These are phyloP conservation scores for Crambe crambe DNA, from an alignment of 37 sponge, comb jelly and placozoan species.

Conservation along the genomic window DNA sequence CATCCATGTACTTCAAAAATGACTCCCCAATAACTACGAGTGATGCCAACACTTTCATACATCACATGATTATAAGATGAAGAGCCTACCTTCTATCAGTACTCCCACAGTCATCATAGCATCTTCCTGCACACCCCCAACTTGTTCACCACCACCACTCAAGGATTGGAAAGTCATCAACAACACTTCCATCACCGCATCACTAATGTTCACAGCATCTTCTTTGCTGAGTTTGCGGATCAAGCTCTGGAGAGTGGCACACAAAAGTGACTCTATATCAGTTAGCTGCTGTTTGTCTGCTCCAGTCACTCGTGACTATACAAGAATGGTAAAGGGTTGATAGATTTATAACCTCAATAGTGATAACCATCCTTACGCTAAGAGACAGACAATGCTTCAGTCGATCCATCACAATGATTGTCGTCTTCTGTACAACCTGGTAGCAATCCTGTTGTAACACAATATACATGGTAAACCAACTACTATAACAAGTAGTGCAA, in stretches of 20 bases:
- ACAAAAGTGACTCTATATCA: slow-evolving; percentile 90
- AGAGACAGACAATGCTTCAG: slow-evolving; percentile 10
- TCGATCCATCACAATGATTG: slow-evolving; percentile 71
- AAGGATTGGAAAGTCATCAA: slow-evolving; percentile 74
- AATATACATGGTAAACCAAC: no score
- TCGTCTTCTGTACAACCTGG: slow-evolving; percentile 71
- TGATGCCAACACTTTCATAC: not conserved
- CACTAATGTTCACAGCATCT: slow-evolving; percentile 73
- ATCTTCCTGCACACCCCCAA: slow-evolving; percentile 95
- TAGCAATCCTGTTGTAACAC: slow-evolving; percentile 83
- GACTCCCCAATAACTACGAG: slow-evolving; percentile 59
- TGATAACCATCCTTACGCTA: not conserved
- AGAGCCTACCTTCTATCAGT: slow-evolving; percentile 58
- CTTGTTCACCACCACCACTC: slow-evolving; percentile 38
- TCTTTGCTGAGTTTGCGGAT: slow-evolving; percentile 75
- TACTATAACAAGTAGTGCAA: not conserved
- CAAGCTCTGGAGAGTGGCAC: slow-evolving; percentile 96
- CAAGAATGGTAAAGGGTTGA: slow-evolving; percentile 2
- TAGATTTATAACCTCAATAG: not conserved
- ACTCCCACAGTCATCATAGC: slow-evolving; percentile 91
- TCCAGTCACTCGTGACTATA: slow-evolving; percentile 5
- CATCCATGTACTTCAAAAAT: slow-evolving; percentile 88
- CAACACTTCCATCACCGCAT: slow-evolving; percentile 81
- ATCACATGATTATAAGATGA: not conserved
- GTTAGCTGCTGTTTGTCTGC: slow-evolving; percentile 67